Percentiles rank a stretch among this genome's conserved stretches.
Conservation (phyloP, 2,888 invertebrate species). For the Lampropteryx suffumata region DNA sequence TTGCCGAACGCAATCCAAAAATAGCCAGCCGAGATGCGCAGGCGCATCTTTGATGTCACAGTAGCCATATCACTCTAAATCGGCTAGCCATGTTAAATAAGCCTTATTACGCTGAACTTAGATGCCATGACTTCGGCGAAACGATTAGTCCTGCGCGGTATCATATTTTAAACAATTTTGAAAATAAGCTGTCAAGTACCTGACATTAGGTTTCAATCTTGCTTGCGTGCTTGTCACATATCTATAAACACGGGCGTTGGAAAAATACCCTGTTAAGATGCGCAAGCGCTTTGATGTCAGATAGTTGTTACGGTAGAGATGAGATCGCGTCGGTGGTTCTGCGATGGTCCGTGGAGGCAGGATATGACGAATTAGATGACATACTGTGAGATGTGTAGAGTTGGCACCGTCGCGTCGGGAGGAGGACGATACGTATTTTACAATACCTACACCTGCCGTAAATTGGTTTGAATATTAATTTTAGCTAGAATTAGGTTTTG, state of each 20-base stretch:
- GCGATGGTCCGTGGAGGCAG: constrained; percentile 18
- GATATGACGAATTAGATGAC: constrained; percentile 22
- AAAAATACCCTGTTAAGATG: constrained; percentile 1
- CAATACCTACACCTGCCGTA: no score
- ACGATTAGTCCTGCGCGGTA: not conserved
- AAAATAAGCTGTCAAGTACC: not conserved
- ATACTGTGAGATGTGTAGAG: not conserved
- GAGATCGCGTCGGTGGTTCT: constrained; percentile 6
- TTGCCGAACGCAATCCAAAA: constrained; percentile 60
- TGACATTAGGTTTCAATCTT: constrained; percentile 1
- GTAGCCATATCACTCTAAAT: constrained; percentile 21
- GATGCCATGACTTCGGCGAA: no score
- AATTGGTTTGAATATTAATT: no score
- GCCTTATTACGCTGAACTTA: no score
- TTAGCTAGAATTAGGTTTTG: no score
- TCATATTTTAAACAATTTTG: not conserved
- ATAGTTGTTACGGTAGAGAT: constrained; percentile 9
- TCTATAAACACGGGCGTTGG: not conserved
- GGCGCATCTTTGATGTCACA: constrained; percentile 62
- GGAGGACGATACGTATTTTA: no score
- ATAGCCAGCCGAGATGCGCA: constrained; percentile 53
- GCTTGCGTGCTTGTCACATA: not conserved
- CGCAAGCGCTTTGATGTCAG: constrained; percentile 16
- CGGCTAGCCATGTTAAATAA: not conserved
- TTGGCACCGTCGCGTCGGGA: no score